Evolutionary conservation across 2,797 vertebrate genomes (phyloP).

Genomic region (Hydrocynus forskahlii): DNA sequence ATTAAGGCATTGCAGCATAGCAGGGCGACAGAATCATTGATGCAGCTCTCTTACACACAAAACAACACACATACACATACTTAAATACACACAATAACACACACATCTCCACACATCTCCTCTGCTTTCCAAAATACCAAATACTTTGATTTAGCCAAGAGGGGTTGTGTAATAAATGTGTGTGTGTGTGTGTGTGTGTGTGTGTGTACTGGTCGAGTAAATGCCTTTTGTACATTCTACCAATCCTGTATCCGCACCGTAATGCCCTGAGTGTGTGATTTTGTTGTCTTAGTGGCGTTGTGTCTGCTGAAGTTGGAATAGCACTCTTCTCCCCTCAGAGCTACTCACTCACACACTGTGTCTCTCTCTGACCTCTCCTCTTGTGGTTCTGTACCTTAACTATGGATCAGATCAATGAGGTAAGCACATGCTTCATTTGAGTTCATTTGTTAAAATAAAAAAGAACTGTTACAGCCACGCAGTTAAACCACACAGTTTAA

Average conservation of each 20-base stretch:
- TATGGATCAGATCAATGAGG: conserved; percentile 86
- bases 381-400: conserved; percentile 80
- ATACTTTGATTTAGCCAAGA: conserved; percentile 24
- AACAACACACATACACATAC: conserved; percentile 9
- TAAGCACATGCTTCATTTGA: conserved; percentile 76
- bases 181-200: not conserved
- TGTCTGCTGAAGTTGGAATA: conserved; percentile 67
- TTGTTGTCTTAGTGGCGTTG: conserved; percentile 37
- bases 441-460: conserved; percentile 68
- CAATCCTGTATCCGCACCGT: conserved; percentile 11
- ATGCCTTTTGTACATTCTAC: conserved; percentile 7
- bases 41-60: conserved; percentile 5
- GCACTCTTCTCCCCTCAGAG: conserved; percentile 67
- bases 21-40: conserved; percentile 13
- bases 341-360: conserved; percentile 77
- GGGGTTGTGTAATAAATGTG: conserved; percentile 18
- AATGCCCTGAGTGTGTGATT: conserved; percentile 24
- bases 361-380: conserved; percentile 81
- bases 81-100: not conserved
- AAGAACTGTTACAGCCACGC: not conserved
- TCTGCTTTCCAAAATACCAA: conserved; percentile 22
- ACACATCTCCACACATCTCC: conserved; percentile 13
- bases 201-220: not conserved
- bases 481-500: not conserved
- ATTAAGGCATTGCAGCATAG: conserved; percentile 56